phyloP scores from a whole-genome alignment of 2,888 invertebrate species.

The Linnaemya vulpina region DNA sequence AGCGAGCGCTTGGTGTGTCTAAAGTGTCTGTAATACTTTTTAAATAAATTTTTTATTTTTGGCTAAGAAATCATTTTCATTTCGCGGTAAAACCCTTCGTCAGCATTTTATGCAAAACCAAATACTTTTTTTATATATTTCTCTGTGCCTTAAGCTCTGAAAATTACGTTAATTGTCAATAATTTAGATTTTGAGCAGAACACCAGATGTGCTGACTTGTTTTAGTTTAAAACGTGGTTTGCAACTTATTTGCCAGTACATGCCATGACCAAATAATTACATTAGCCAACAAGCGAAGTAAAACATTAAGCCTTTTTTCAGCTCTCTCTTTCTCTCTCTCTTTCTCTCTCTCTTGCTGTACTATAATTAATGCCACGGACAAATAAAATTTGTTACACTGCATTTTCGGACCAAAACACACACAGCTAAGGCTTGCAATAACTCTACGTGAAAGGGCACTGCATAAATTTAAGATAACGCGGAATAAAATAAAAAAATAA shows the following conservation, averaged over 20 bases:
- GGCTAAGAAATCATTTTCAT: no score
- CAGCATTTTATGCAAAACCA: no score
- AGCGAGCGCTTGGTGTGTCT: no score
- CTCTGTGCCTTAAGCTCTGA: no score
- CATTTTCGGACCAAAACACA: not conserved
- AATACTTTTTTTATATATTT: not conserved
- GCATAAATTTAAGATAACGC: not conserved
- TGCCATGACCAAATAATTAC: slow-evolving; percentile 41
- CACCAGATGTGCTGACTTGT: slow-evolving; percentile 36
- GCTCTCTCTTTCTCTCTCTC: no score
- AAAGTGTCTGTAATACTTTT: no score
- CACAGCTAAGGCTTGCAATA: not conserved
- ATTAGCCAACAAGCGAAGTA: slow-evolving; percentile 25
- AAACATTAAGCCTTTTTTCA: slow-evolving; percentile 1
- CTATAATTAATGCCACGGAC: slow-evolving; percentile 18
- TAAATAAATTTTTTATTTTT: no score
- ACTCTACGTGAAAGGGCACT: not conserved
- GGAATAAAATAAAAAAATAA: slow-evolving; percentile 9
- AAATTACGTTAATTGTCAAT: slow-evolving; percentile 16
- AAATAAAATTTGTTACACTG: not conserved
- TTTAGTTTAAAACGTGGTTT: no score
- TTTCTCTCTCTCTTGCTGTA: no score
- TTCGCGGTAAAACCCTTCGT: no score
- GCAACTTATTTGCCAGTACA: not conserved
- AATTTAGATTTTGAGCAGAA: slow-evolving; percentile 7